These are phyloP conservation scores for Poecile montanus DNA, from an alignment of 2,797 vertebrate genomes.

Conservation along the genomic window DNA sequence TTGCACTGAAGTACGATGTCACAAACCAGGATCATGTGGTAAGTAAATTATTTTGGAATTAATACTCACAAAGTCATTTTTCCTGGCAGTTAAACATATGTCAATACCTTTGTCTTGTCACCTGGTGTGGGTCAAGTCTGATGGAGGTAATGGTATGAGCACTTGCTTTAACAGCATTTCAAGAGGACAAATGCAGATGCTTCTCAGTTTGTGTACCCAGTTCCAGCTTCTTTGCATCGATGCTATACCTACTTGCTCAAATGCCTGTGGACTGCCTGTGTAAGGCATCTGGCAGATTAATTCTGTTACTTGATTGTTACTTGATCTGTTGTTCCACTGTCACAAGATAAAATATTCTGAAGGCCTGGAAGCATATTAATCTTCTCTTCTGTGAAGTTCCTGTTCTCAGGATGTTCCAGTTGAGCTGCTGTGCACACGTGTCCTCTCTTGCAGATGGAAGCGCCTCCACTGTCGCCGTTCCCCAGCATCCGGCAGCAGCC, in stretches of 20 bases:
- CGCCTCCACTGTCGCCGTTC: slow-evolving; percentile 90
- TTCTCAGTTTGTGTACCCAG: not conserved
- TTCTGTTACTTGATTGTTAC: not conserved
- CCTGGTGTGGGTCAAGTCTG: not conserved
- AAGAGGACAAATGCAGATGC: not conserved
- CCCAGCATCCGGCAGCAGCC: slow-evolving; percentile 87
- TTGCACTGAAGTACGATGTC: slow-evolving; percentile 86
- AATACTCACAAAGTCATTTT: rapidly evolving
- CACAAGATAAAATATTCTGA: not conserved
- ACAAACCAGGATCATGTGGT: slow-evolving; percentile 83
- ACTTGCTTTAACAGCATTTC: not conserved
- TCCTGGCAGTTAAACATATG: not conserved
- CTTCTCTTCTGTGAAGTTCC: not conserved
- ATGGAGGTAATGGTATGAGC: not conserved
- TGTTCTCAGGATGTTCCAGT: not conserved
- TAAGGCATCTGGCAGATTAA: not conserved
- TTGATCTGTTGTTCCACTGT: not conserved
- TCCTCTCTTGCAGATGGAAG: slow-evolving; percentile 81
- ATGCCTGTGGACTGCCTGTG: not conserved
- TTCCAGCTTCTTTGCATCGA: rapidly evolving
- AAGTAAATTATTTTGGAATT: slow-evolving; percentile 44
- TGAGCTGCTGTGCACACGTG: not conserved
- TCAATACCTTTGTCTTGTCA: not conserved
- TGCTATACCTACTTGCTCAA: not conserved
- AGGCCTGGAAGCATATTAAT: too few species aligned